phyloP scores from a whole-genome alignment of 2,113 vertebrate species.

The Ivindomyrus marchei region DNA sequence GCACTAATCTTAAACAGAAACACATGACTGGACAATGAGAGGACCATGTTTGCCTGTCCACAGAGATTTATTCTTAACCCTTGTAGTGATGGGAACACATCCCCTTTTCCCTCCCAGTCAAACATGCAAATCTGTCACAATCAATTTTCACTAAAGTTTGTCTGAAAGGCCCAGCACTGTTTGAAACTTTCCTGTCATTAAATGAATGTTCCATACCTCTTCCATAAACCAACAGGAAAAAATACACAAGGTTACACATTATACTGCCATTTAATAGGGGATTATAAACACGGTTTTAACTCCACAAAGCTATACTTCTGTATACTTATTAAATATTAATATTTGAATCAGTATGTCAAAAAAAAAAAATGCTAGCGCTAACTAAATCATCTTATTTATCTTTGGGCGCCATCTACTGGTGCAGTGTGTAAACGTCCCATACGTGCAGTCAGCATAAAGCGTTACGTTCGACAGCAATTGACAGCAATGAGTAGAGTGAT shows the following conservation, averaged over 20 bases:
- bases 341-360: neutral
- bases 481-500: neutral
- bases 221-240: neutral
- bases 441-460: neutral
- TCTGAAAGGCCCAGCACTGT: neutral
- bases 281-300: neutral
- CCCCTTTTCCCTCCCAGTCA: neutral
- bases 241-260: neutral
- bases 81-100: neutral
- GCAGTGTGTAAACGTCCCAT: neutral
- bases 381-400: neutral
- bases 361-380: neutral
- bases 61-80: neutral
- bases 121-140: neutral
- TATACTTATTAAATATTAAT: neutral
- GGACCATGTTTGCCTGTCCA: neutral
- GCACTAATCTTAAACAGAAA: neutral
- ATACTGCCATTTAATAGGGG: neutral
- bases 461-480: neutral
- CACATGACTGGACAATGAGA: neutral
- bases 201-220: neutral
- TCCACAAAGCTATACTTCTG: neutral
- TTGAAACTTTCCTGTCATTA: neutral
- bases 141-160: neutral
- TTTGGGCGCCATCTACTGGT: constrained; percentile 4